Base-by-base conservation (phyloP, 1,140 invertebrate species). In the Hylaeus anthracinus region DNA sequence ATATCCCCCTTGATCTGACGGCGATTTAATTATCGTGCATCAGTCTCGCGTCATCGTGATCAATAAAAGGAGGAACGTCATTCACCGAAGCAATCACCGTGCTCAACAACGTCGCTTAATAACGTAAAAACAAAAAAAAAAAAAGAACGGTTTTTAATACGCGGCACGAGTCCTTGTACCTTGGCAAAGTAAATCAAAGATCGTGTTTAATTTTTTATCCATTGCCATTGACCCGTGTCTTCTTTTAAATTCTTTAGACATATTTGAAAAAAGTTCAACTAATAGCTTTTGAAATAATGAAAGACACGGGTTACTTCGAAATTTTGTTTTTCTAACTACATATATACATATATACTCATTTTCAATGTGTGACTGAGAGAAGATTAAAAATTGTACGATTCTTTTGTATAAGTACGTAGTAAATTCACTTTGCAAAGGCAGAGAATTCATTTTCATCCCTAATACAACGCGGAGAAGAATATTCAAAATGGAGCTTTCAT, bases 1-100 rank as follows among this genome's bases (percentile, higher is more conserved):
- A 66, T 66, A 64, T 80, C 8, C 58, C 26, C 8, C 56, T 15
- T 14, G 48, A 71, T 75, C 74, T 14, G 9, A 37, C 26, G 53
- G 74, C 66, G 58, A 81, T 81, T 84, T 84, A 78, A 84, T 84
- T 84, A 81, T 74, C 73, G 48, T 61, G n/a, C 45, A 56, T 78
- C 66, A 55, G 55, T 77, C 63, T 66, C 55, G 26, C 74, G 67
- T 81, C 74, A 78, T 78, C 66, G 58, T 56, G 80, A 81, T 77
- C 80, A 45, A 61, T 74, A 60, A 67, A 74, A 55, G 45, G 5
- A 45, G 55, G 64, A 66, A 61, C 63, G 55, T 80, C 78, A 66
- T 75, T 80, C 78, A 67, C 37, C 79, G 73, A 70, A 60, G 58
- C 73, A 71, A 77, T 76, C 79, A 70, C 26, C 51, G 51, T 65